Evolutionary conservation across 2,113 vertebrate genomes (phyloP), one percentile per base, ranked within the genome.

Genomic region (Todiramphus saurophagus): DNA sequence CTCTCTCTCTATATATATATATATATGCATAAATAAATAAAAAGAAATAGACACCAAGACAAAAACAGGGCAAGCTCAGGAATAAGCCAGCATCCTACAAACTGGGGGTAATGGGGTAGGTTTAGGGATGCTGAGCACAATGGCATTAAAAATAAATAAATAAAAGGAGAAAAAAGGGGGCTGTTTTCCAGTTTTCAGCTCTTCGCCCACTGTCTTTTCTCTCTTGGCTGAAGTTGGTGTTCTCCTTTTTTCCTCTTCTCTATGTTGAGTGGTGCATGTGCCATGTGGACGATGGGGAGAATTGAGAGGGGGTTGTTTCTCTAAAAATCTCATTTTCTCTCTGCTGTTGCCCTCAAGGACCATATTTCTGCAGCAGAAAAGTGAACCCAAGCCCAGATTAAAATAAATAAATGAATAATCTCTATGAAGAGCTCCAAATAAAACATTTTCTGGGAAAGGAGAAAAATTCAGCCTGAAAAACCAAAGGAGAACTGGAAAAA

Each of bases 201-300:
- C 51, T 44, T 31, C 31, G 39, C 14, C 6, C 21, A 14, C 44
- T 27, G 3, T 62, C 46, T 91, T 43, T 24, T 62, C 16, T 58
- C 44, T 60, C 13, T 43, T 48, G 27, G 14, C 25, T 60, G 39
- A 72, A 72, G 9, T 43, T 13, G 8, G 5, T n/a, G 75, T 70
- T 55, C 58, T 39, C 48, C 19, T 21, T 21, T 9, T 53, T 72
- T 24, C 30, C 13, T 80, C 16, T 74, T 59, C 31, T 46, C 20
- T 12, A 12, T n/a, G 19, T 7, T 24, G 9, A 51, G 58, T 48
- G 59, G 39, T 27, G 23, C 1, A 1, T 43, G 43, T 1, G 1
- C 72, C 51, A 50, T 31, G 19, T n/a, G 50, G 53, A 68, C 37
- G 4, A 4, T 1, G 4, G n/a, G 30, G n/a, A 74, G 41, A 53